These are phyloP conservation scores for Drosophila sproati DNA, from an alignment of 1,140 invertebrate genomes.

Conservation along the genomic window DNA sequence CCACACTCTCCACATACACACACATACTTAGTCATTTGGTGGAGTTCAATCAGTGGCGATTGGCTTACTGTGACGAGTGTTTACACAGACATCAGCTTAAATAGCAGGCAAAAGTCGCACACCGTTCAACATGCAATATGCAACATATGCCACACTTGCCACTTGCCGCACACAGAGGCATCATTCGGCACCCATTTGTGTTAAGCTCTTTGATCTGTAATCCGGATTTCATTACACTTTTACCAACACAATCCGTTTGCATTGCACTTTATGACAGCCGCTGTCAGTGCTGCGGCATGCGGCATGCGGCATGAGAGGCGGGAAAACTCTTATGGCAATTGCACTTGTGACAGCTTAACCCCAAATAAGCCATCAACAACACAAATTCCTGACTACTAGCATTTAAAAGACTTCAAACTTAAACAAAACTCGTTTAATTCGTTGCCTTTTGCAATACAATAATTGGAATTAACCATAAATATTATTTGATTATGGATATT, in stretches of 20 bases:
- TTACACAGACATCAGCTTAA: constrained; percentile 38
- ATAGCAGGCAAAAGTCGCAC: constrained; percentile 13
- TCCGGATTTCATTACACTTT: constrained; percentile 72
- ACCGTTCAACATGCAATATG: constrained; percentile 7
- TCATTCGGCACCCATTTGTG: constrained; percentile 29
- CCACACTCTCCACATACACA: no score
- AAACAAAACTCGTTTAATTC: no score
- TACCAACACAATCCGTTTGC: constrained; percentile 40
- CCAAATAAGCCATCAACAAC: constrained; percentile 36
- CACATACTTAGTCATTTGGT: background rate
- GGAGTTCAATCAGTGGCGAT: constrained; percentile 10
- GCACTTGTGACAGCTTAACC: constrained; percentile 10
- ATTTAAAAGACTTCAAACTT: no score
- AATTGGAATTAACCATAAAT: no score
- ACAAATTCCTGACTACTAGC: no score
- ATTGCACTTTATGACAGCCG: constrained; percentile 51
- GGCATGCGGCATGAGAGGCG: constrained; percentile 9
- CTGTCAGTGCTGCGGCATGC: constrained; percentile 30
- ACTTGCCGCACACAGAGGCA: constrained; percentile 22
- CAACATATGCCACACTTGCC: background rate
- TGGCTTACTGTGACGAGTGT: constrained; percentile 9
- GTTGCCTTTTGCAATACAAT: no score
- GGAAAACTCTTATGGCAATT: constrained; percentile 8
- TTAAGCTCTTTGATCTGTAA: constrained; percentile 55
- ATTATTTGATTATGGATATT: no score